Conservation (phyloP, 2,888 invertebrate genomes). For the Drepanosiphum platanoidis region DNA sequence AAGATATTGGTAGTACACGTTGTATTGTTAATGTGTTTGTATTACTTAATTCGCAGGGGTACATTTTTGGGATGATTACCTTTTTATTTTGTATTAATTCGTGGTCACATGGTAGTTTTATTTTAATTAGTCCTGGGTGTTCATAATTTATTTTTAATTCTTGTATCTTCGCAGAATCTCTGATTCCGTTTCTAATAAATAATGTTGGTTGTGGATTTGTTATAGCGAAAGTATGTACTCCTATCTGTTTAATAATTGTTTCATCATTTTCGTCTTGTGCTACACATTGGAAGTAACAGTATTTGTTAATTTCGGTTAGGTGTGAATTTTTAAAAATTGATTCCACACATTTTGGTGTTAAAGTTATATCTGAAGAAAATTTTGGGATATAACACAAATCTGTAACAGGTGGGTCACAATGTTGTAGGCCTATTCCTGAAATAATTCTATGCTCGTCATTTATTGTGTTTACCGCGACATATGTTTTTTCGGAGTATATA, state of each 20-base stretch:
- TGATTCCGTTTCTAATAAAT: not conserved
- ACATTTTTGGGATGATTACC: not conserved
- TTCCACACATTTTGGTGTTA: not conserved
- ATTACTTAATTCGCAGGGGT: not conserved
- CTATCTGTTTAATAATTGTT: not conserved
- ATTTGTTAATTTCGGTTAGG: not conserved
- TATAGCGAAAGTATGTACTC: not conserved
- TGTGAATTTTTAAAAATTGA: not conserved
- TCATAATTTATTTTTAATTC: not conserved
- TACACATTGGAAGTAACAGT: not conserved
- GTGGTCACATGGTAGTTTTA: not conserved
- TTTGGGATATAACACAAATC: not conserved
- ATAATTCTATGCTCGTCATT: conserved; percentile 15
- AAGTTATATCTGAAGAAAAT: not conserved
- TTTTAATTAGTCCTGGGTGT: not conserved
- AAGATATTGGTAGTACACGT: not conserved
- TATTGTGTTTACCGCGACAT: not conserved
- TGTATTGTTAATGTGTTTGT: not conserved
- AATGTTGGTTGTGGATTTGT: not conserved
- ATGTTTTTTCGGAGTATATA: not conserved
- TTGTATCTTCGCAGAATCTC: not conserved
- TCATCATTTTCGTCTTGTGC: not conserved
- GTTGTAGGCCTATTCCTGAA: not conserved
- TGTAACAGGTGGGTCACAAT: not conserved
- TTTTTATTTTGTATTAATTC: not conserved